Conservation (phyloP, 2,113 vertebrate species). For the Tachysurus fulvidraco region DNA sequence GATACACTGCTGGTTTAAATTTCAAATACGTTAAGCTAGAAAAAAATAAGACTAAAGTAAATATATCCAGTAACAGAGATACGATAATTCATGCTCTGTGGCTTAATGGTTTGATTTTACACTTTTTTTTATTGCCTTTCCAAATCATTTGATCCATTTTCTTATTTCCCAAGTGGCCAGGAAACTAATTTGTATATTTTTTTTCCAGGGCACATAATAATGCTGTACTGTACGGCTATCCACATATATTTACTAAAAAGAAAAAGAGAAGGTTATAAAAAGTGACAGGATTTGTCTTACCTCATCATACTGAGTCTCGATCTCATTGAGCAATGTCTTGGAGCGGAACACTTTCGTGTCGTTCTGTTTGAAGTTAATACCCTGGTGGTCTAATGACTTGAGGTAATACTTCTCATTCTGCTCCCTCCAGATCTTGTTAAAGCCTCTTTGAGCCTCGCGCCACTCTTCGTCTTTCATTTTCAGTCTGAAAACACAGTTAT, state of each 20-base stretch:
- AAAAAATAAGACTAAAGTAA: not conserved
- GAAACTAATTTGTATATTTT: not conserved
- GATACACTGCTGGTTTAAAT: not conserved
- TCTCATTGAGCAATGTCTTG: constrained; percentile 95
- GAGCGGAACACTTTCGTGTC: constrained; percentile 96
- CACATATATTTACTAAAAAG: not conserved
- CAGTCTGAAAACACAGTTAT: constrained; percentile 74
- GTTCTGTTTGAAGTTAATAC: constrained; percentile 99
- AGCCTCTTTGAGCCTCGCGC: constrained; percentile 97
- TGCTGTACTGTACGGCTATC: not conserved
- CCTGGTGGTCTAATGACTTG: constrained; percentile 97
- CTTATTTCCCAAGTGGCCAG: not conserved
- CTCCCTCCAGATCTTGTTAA: constrained; percentile 98
- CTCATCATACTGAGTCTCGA: constrained; percentile 96
- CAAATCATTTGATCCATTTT: not conserved
- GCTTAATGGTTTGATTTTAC: not conserved
- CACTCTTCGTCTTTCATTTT: constrained; percentile 99
- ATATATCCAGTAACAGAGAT: not conserved
- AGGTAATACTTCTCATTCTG: constrained; percentile 99
- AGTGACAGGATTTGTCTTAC: constrained; percentile 68
- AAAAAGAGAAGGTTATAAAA: not conserved
- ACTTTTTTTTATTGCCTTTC: not conserved
- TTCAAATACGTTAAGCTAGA: not conserved
- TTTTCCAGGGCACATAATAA: not conserved
- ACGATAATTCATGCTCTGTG: not conserved